Conservation (phyloP, 1,140 invertebrate species). For the Portunus trituberculatus region DNA sequence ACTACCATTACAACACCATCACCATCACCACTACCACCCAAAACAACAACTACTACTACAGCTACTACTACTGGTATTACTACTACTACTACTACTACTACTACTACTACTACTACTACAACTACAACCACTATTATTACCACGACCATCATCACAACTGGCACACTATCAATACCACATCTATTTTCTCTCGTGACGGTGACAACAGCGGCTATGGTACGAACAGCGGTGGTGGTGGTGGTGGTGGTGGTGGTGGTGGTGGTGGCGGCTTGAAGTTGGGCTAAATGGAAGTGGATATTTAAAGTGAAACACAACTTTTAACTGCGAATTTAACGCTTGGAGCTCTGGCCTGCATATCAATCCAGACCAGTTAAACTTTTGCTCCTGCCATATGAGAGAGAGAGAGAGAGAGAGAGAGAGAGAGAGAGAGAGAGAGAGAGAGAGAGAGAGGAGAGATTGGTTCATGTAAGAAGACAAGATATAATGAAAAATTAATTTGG, state of each 20-base stretch:
- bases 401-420: conserved; percentile 20
- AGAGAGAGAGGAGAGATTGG: neutral
- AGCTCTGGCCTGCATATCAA: neutral
- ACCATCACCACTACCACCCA: neutral
- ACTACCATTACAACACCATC: no score
- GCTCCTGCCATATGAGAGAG: neutral
- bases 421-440: conserved; percentile 16
- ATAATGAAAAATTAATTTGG: neutral
- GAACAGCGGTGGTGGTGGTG: neutral
- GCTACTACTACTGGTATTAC: neutral
- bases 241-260: neutral
- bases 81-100: neutral
- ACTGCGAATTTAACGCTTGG: conserved; percentile 11
- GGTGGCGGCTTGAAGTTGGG: neutral
- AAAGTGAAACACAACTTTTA: conserved; percentile 24
- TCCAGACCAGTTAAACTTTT: conserved; percentile 13
- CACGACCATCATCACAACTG: no score
- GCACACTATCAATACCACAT: no score
- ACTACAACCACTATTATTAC: no score
- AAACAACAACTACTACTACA: neutral
- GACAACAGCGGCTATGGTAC: no score
- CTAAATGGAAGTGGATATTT: conserved; percentile 13
- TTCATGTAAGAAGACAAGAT: neutral
- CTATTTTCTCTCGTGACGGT: no score
- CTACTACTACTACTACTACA: no score